Evolutionary conservation across 2,113 vertebrate genomes (phyloP), one percentile per base, ranked within the genome.

Genomic region (Peromyscus maniculatus): DNA sequence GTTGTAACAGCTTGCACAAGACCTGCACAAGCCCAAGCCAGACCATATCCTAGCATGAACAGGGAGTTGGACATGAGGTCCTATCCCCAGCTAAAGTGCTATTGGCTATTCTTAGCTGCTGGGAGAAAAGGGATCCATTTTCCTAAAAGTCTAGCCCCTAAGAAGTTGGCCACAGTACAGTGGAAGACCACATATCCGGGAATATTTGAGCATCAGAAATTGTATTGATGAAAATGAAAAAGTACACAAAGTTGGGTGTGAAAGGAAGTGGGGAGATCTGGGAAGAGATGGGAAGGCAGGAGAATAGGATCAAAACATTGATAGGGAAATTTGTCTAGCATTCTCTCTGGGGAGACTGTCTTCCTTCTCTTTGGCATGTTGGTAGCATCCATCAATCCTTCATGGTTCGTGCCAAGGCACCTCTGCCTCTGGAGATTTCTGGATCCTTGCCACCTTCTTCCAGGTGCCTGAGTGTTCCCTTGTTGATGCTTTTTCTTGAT

Each of bases 321-420:
- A 57, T 16, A 15, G 2, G 22, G 11, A 59, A 5, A 5, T 0
- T 33, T 15, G 33, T 22, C 52, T 33, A 21, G 26, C 2, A 1
- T 12, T 8, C 16, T 57, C 62, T 80, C 71, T 31, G 4, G 7
- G 26, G 28, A 77, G 66, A 57, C 17, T 84, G 26, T 22, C 55
- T 59, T 26, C 36, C 91, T 79, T 74, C 67, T 82, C 43, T 7
- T 62, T 12, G 10, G 33, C n/a, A 49, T 19, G 7, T 22, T 43
- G 52, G 6, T 16, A 62, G 66, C 16, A 49, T 52, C 24, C 10
- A 6, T 3, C 31, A 69, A 9, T 19, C 28, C 9, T 72, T 36
- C 46, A 67, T 1, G 39, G 46, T 8, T 11, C 0, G 0, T 8
- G 17, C 36, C 1, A 3, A 22, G 15, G 28, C 31, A 21, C 46